Evolutionary conservation across 2,888 invertebrate genomes (phyloP), one percentile per base, ranked within the genome.

Genomic region (Bruchidius siliquastri): DNA sequence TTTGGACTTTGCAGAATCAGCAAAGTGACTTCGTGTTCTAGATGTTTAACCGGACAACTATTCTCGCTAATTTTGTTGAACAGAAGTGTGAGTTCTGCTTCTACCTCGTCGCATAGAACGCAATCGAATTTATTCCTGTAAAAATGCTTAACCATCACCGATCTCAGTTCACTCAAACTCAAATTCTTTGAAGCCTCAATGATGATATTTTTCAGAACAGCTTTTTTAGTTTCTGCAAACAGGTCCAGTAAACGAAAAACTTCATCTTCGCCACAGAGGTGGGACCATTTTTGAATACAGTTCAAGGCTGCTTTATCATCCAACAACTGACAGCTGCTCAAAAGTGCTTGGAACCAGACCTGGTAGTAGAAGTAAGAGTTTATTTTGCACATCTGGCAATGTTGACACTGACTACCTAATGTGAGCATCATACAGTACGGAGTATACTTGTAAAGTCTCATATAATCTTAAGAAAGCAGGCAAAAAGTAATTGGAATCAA

Each of bases 261-360:
- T 74, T 84, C 84, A 26, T 81, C 81, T 66, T 79, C 76, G 20
- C 76, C 79, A 73, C 84, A 85, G 21, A 86, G 78, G 74, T 80
- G 76, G 76, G 76, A 72, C 79, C 79, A 84, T 79, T 81, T 72
- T 74, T 78, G 69, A 18, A 86, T 68, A 74, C 86, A 86, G 18
- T 81, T 69, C 2, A 82, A 72, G 22, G 81, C 74, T 66, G 82
- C 77, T 69, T 80, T 30, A 73, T 82, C 79, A 13, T 82, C 73
- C 67, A 85, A 84, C 32, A 85, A 75, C 72, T 80, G 74, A 0
- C 81, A 82, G 32, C 79, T 81, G 32, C 80, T 81, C 21, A 86
- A 71, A 21, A 86, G 75, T 6, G 84, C 84, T 73, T 79, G 78
- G 77, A 86, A 86, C 86, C 86, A 86, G 67, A 76, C 80, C 74